These are phyloP conservation scores for Dryobotodes eremita DNA, from an alignment of 2,888 invertebrate genomes.

Conservation along the genomic window DNA sequence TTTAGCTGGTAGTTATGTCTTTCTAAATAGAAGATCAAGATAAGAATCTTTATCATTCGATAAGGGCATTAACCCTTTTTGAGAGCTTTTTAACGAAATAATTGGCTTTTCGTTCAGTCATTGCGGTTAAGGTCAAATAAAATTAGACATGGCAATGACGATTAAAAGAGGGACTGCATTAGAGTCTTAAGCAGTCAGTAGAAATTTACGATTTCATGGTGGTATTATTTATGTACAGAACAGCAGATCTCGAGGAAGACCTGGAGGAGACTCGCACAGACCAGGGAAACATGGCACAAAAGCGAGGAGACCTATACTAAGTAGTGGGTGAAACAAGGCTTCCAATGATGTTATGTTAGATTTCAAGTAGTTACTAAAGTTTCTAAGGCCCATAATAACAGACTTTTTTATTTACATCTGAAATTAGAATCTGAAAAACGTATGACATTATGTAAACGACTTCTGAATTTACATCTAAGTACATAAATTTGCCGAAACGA, in stretches of 20 bases:
- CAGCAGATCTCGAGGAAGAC: too few relatives aligned
- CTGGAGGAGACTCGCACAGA: too few relatives aligned
- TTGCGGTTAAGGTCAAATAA: background rate
- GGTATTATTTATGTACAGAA: too few relatives aligned
- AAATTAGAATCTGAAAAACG: background rate
- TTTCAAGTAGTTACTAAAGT: background rate
- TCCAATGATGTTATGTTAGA: too few relatives aligned
- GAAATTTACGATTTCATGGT: too few relatives aligned
- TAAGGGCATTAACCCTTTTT: background rate
- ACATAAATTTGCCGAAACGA: too few relatives aligned
- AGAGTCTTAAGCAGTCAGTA: too few relatives aligned
- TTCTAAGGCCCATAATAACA: background rate
- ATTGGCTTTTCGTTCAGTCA: background rate
- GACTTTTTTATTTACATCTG: background rate
- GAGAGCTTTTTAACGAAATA: background rate
- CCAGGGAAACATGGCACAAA: too few relatives aligned
- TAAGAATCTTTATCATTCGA: background rate
- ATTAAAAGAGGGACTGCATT: background rate
- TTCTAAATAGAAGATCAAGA: conserved; percentile 13
- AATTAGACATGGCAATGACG: background rate
- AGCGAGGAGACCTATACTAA: too few relatives aligned
- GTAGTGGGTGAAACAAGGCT: too few relatives aligned
- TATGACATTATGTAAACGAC: background rate
- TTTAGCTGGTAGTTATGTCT: background rate
- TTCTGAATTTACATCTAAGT: too few relatives aligned